Base-by-base conservation (phyloP, 2,797 vertebrate genomes). In the Xenopus petersii region DNA sequence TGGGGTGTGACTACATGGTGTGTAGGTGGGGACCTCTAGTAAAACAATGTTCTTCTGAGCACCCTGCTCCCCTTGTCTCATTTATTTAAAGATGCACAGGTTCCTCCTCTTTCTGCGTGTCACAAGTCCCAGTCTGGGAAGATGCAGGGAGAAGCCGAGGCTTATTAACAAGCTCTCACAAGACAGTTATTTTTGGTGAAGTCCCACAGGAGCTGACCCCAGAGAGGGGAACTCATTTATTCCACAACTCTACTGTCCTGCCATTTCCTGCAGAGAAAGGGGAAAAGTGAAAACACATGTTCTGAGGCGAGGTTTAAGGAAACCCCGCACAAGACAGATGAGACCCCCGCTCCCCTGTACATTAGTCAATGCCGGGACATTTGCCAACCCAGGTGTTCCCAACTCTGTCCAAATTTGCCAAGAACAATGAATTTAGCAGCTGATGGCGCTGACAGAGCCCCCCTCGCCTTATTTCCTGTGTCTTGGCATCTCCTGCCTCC, bases 221-320 rank as follows among this genome's bases (percentile, higher is more conserved):
- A 91, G 91, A 91, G 89, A 94, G 91, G 92, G 91, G 89, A 94
- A 90, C 94, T 94, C 87, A 93, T 93, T 91, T 91, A 90, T 92
- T 91, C 89, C 88, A 85, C 81, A 78, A 80, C 92, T 90, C 91
- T 90, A 91, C 91, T 93, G 92, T 93, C 92, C 92, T 92, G 91
- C 90, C 91, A 92, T 92, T 93, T 93, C 92, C 92, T 92, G 92
- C 86, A 68, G 91, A 85, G 89, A 90, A 90, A 88, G 88, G 91
- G 89, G 91, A 87, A 92, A 93, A 93, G 92, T 91, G 89, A 93
- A 93, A 93, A 90, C 92, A 93, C 91, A 93, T 93, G 91, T 93
- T 92, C 85, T 86, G 89, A 91, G 89, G 91, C 89, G 89, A 71
- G 87, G 86, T 2, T 80, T 87, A 4, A 91, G 91, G 91, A 91